A percentile compares a stretch with the other conserved stretches of the same genome.
Evolutionary conservation across 2,888 invertebrate genomes (phyloP).

Genomic region (Alcis repandata): DNA sequence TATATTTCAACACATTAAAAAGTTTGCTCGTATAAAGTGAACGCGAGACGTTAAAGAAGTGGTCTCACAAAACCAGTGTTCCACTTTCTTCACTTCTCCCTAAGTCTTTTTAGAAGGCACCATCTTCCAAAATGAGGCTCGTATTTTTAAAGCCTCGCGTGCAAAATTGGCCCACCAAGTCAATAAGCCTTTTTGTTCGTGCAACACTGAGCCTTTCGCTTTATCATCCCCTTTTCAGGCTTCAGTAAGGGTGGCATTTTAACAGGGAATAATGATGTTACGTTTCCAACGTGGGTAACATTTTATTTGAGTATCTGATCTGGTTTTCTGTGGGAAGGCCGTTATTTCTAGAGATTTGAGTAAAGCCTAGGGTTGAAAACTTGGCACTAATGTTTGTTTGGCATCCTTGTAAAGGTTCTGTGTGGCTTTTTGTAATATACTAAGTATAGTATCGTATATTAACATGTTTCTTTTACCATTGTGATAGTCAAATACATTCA

Average conservation of each 20-base stretch:
- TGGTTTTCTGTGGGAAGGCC: conserved; percentile 17
- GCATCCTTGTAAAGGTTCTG: neutral
- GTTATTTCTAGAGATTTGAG: conserved; percentile 9
- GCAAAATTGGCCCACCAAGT: conserved; percentile 68
- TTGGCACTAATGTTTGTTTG: neutral
- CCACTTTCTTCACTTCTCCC: conserved; percentile 35
- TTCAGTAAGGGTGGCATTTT: conserved; percentile 65
- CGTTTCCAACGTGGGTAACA: conserved; percentile 41
- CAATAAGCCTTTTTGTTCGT: conserved; percentile 75
- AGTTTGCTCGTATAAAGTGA: conserved; percentile 15
- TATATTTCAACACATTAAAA: neutral
- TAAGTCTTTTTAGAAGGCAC: conserved; percentile 47
- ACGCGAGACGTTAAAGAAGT: conserved; percentile 27
- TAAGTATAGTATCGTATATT: neutral
- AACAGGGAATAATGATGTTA: conserved; percentile 72
- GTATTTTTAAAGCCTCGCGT: conserved; percentile 56
- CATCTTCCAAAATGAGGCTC: conserved; percentile 47
- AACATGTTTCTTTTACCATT: neutral
- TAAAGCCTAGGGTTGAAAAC: neutral
- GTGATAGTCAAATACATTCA: too few species aligned
- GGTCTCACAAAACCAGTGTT: conserved; percentile 18
- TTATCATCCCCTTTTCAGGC: conserved; percentile 65
- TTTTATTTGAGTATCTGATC: conserved; percentile 33
- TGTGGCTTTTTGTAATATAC: neutral
- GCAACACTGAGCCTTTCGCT: conserved; percentile 66